Conservation (phyloP, 2,113 vertebrate species). For the Leiothrix lutea region DNA sequence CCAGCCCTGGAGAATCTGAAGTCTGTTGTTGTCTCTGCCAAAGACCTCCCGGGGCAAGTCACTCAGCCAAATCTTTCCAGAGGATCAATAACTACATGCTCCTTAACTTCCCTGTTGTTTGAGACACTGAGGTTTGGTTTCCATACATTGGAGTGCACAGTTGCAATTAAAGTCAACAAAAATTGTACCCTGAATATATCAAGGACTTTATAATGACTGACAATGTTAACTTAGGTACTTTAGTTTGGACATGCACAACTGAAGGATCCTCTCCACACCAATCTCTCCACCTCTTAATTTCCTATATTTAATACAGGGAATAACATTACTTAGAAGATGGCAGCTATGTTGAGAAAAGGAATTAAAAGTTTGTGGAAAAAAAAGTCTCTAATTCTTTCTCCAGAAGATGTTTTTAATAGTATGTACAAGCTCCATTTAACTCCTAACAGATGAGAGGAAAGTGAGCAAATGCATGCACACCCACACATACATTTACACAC, state of each 20-base stretch:
- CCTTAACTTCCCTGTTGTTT: not conserved
- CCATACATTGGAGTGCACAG: not conserved
- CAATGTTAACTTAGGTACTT: not conserved
- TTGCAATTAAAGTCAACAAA: not conserved
- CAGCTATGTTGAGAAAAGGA: not conserved
- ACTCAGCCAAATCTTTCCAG: not conserved
- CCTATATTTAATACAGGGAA: not conserved
- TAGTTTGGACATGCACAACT: not conserved
- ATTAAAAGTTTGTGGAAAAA: not conserved
- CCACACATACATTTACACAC: accelerated
- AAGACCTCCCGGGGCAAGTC: not conserved
- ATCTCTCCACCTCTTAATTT: not conserved
- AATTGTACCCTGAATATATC: not conserved
- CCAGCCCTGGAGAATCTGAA: not conserved
- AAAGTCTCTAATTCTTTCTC: not conserved
- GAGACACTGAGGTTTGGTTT: not conserved
- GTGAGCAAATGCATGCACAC: not conserved
- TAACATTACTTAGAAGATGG: not conserved
- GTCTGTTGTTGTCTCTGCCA: not conserved
- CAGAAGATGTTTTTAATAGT: not conserved
- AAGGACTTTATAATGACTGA: not conserved
- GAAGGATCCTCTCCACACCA: not conserved
- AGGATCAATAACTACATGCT: not conserved
- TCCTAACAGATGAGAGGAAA: not conserved
- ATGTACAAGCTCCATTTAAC: not conserved